Evolutionary conservation across 2,113 vertebrate genomes (phyloP), one percentile per base, ranked within the genome.

Genomic region (Stigmatopora nigra): DNA sequence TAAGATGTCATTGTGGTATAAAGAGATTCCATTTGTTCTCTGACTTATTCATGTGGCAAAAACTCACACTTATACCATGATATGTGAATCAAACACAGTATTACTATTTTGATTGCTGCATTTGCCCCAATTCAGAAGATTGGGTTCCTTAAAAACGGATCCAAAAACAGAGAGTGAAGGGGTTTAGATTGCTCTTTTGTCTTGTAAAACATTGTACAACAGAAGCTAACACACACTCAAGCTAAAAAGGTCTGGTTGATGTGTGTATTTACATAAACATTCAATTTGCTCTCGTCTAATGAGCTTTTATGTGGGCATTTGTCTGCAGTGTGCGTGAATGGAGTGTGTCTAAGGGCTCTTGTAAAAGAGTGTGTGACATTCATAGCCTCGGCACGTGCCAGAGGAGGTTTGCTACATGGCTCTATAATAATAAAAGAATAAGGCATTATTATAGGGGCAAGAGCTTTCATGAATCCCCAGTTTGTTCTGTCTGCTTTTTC

Each of bases 281-380:
- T 66, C 53, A 31, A 19, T 41, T 53, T 41, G 61, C 61, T 51
- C n/a, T 41, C n/a, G 35, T 44, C 19, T 65, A 71, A 68, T 71
- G 68, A 52, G 64, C 45, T 75, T 77, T 78, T 75, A 68, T 67
- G 61, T 41, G 59, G 71, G 59, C 55, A 56, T 77, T 52, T 67
- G 31, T 49, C 47, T 61, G 38, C 15, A 19, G 25, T 12, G 31
- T 38, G 47, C 48, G 36, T 64, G 31, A 36, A 38, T 19, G 49
- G 20, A 63, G 67, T 67, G 60, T 67, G 70, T 69, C 65, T 77
- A 75, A 51, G 66, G 84, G 84, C 86, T 78, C 84, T 87, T 70
- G 68, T 88, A 86, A 89, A 88, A 63, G 72, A 66, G 75, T 49
- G 38, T 60, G 69, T 85, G 84, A 86, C 70, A 69, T 81, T 84